Base-by-base conservation (phyloP, 2,113 vertebrate genomes). In the Actenoides lindsayi region DNA sequence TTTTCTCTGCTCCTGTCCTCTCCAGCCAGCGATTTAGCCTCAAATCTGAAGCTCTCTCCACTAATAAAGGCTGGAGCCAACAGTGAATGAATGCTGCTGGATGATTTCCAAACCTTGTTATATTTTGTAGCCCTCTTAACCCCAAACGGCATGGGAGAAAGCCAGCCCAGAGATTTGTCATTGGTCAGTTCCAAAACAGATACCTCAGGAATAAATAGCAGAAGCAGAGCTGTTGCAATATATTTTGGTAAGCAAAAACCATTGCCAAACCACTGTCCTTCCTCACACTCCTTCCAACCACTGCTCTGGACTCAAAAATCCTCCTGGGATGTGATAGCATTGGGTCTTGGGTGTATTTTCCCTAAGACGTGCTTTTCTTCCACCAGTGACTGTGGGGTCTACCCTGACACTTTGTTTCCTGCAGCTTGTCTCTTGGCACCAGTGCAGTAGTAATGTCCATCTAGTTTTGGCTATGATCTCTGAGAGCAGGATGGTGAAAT, bases 1-100 rank as follows among this genome's bases (percentile, higher is more conserved):
- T 90, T 96, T 91, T 81, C 60, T 64, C 16, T 64, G 51, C 27
- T 53, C 13, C 44, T 91, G 46, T 92, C 62, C 54, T 79, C 77
- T 87, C 89, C 37, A 74, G 3, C 39, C 33, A 30, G 31, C 37
- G 25, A 84, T 79, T 79, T 76, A 92, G 57, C 51, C 59, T 94
- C n/a, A 67, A 11, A 88, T 70, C 37, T 86, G 57, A 88, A 69
- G 30, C 15, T 56, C 27, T 50, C 23, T 65, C 19, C 41, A 16
- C 63, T 82, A 53, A 31, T 91, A 69, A 64, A 83, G 48, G 31
- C 25, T 81, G 19, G 27, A 93, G n/a, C 17, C 65, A 95, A 56
- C 53, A 90, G 68, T 0, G 2, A 87, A 44, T 77, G 42, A 67
- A 27, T 0, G 1, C 39, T 79, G 31, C 69, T 78, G 64, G 48